Conservation (phyloP, 30 jellyfish, hydroid and myxozoan genomes). For the Sanderia malayensis region DNA sequence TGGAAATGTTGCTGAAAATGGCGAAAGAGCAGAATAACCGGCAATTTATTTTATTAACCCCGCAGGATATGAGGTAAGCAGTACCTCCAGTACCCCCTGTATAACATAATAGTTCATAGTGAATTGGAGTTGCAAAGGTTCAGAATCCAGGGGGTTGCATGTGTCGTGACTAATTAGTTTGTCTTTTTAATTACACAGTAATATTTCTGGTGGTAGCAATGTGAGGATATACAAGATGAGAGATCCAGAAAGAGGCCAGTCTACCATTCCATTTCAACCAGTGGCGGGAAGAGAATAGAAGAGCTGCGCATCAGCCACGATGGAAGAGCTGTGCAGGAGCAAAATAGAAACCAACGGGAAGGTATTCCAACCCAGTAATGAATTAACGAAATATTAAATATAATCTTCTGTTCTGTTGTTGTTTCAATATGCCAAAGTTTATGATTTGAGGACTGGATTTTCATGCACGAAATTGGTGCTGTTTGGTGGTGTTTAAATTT, state of each 20-base stretch:
- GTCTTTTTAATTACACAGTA: slow-evolving; percentile 32
- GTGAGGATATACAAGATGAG: slow-evolving; percentile 75
- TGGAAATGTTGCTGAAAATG: slow-evolving; percentile 82
- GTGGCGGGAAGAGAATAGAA: too few relatives aligned
- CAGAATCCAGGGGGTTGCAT: not conserved
- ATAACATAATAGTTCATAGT: not conserved
- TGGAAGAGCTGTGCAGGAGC: slow-evolving; percentile 11
- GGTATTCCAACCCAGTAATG: too few relatives aligned
- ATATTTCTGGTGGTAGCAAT: slow-evolving; percentile 77
- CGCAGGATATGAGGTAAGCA: slow-evolving; percentile 98
- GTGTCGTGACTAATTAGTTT: not conserved
- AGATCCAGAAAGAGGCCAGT: slow-evolving; percentile 97
- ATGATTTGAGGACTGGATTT: too few relatives aligned
- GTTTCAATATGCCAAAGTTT: too few relatives aligned
- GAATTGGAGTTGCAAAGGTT: not conserved
- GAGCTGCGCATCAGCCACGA: too few relatives aligned
- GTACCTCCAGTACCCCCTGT: not conserved
- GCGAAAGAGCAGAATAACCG: slow-evolving; percentile 80
- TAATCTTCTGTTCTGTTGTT: too few relatives aligned
- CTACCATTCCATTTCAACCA: slow-evolving; percentile 57
- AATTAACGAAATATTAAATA: too few relatives aligned
- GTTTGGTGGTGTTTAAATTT: too few relatives aligned
- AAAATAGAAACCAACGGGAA: not conserved
- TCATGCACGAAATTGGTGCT: too few relatives aligned
- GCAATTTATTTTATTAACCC: slow-evolving; percentile 93